These are phyloP conservation scores for Rhea americana DNA, from an alignment of 2,113 vertebrate species.

Conservation along the genomic window DNA sequence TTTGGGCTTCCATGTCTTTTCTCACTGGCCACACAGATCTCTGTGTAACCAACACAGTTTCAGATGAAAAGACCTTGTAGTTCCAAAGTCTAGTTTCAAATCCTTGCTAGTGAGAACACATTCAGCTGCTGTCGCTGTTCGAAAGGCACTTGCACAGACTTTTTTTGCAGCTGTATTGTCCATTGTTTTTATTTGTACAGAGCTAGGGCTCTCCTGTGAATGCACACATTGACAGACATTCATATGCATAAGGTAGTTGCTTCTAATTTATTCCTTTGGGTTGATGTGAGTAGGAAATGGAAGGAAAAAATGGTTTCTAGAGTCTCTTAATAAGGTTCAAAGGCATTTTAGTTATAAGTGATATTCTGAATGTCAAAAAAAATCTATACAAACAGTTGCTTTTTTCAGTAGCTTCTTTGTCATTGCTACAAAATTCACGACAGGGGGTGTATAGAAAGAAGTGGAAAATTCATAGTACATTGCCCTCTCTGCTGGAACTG, in stretches of 20 bases:
- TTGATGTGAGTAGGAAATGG: not conserved
- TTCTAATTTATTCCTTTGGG: conserved; percentile 17
- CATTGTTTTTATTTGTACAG: not conserved
- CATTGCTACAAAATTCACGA: conserved; percentile 14
- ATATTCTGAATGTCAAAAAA: not conserved
- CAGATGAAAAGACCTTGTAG: not conserved
- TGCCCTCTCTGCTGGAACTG: conserved; percentile 57
- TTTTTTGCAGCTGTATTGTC: accelerated
- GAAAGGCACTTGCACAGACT: not conserved
- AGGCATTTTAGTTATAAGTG: conserved; percentile 12
- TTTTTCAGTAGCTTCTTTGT: conserved; percentile 23
- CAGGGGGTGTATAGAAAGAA: not conserved
- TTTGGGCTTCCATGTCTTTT: not conserved
- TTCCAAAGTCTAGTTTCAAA: not conserved
- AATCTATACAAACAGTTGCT: not conserved
- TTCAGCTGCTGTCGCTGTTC: not conserved
- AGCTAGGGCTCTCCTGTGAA: not conserved
- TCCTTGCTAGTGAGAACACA: not conserved
- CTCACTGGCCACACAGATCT: not conserved
- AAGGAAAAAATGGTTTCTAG: not conserved
- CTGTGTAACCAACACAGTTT: not conserved
- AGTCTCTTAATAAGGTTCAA: conserved; percentile 43
- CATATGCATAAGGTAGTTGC: not conserved
- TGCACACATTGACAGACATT: not conserved
- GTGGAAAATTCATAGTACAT: conserved; percentile 58